These are phyloP conservation scores for Sitodiplosis mosellana DNA, from an alignment of 1,140 invertebrate genomes.

Conservation along the genomic window DNA sequence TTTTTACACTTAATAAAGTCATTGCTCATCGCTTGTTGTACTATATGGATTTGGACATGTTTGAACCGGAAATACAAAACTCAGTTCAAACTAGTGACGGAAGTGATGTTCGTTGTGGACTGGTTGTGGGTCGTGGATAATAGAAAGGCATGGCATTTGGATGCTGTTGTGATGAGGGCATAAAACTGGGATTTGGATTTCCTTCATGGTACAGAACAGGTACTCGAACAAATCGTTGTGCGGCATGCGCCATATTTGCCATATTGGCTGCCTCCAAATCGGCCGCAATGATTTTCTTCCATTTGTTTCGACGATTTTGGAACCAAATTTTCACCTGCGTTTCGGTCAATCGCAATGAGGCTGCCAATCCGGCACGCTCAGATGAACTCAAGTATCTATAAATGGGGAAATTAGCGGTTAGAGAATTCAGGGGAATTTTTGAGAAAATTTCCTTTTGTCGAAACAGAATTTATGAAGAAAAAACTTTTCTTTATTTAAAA, in stretches of 20 bases:
- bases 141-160: conserved; percentile 29
- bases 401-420: too few relatives aligned
- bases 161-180: conserved; percentile 29
- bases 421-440: too few relatives aligned
- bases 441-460: too few relatives aligned
- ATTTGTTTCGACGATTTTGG: conserved; percentile 87
- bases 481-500: too few relatives aligned
- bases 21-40: too few relatives aligned
- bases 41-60: too few relatives aligned
- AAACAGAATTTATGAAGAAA: too few relatives aligned
- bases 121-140: conserved; percentile 21
- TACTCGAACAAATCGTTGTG: conserved; percentile 79
- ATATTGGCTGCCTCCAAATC: conserved; percentile 93
- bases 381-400: conserved; percentile 75
- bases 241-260: conserved; percentile 91
- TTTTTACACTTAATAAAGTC: too few relatives aligned
- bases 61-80: too few relatives aligned
- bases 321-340: conserved; percentile 96
- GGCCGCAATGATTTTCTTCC: conserved; percentile 91
- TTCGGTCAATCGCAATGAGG: conserved; percentile 85
- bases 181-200: conserved; percentile 22
- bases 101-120: conserved; percentile 22
- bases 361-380: conserved; percentile 83
- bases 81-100: conserved; percentile 23
- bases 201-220: conserved; percentile 87